A percentile compares a stretch with the other conserved stretches of the same genome.
These are phyloP conservation scores for Temnothorax curvispinosus DNA, from an alignment of 1,140 invertebrate species.

Conservation along the genomic window DNA sequence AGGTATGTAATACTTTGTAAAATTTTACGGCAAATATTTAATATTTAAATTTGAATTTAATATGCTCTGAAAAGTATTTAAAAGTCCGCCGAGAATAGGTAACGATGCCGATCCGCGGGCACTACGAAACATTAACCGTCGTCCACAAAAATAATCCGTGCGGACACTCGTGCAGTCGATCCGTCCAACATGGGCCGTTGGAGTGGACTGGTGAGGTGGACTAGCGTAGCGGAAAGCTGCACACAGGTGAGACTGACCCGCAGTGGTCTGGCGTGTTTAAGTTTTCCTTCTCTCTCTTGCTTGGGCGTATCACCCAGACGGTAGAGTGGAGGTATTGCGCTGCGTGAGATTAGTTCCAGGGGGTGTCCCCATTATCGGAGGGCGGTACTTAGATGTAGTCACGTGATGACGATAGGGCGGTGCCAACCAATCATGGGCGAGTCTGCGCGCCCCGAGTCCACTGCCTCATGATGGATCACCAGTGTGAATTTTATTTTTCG, in stretches of 20 bases:
- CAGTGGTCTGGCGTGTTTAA: conserved; percentile 73
- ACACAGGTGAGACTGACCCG: conserved; percentile 81
- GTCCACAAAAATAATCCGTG: conserved; percentile 29
- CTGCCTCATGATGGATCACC: conserved; percentile 84
- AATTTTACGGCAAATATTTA: neutral
- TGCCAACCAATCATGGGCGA: conserved; percentile 79
- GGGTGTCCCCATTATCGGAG: conserved; percentile 57
- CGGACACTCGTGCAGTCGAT: conserved; percentile 64
- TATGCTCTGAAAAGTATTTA: neutral
- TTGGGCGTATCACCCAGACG: conserved; percentile 37
- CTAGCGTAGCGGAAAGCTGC: conserved; percentile 71
- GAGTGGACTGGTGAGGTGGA: conserved; percentile 77
- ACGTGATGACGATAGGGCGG: conserved; percentile 81
- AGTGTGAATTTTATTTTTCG: conserved; percentile 82
- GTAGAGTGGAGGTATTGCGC: conserved; percentile 51
- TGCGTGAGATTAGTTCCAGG: conserved; percentile 58
- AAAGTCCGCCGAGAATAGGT: neutral
- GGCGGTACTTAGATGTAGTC: conserved; percentile 69
- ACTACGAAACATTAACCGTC: conserved; percentile 30
- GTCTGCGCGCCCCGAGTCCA: conserved; percentile 76
- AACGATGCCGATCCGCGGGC: neutral
- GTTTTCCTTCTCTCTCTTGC: conserved; percentile 40
- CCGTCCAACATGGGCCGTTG: conserved; percentile 73
- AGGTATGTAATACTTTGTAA: neutral
- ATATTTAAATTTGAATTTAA: conserved; percentile 5